Percentiles rank a stretch among this genome's conserved stretches.
Evolutionary conservation across 1,140 invertebrate genomes (phyloP).

Genomic region (Lepidurus apus): DNA sequence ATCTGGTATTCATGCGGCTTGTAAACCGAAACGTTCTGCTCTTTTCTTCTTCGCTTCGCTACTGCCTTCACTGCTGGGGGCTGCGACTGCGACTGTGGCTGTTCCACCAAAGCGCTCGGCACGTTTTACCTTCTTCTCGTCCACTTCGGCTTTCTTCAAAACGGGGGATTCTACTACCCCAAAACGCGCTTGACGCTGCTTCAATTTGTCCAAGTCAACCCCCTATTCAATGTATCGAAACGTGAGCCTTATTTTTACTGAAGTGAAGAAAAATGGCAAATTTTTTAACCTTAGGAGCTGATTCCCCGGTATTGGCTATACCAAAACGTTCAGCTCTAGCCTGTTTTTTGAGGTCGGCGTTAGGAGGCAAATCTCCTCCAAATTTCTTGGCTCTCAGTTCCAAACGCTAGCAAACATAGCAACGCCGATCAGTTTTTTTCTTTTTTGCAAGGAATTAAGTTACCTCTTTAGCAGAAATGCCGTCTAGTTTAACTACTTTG

Average conservation of each 20-base stretch:
- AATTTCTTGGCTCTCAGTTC: slow-evolving; percentile 74
- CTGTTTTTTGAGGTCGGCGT: slow-evolving; percentile 55
- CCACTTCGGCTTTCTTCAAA: slow-evolving; percentile 23
- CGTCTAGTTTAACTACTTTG: neutral
- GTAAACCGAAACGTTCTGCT: slow-evolving; percentile 31
- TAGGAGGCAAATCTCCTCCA: slow-evolving; percentile 56
- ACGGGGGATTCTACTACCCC: slow-evolving; percentile 19
- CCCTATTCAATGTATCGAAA: neutral
- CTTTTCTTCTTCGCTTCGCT: slow-evolving; percentile 30
- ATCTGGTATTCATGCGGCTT: neutral
- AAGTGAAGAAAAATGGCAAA: slow-evolving; percentile 4
- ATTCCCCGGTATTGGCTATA: slow-evolving; percentile 33
- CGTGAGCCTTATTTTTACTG: neutral
- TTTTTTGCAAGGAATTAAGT: slow-evolving; percentile 27
- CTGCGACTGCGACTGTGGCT: neutral
- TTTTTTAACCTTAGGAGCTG: neutral
- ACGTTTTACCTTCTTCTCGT: slow-evolving; percentile 32
- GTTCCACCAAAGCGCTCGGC: slow-evolving; percentile 27
- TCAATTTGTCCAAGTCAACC: slow-evolving; percentile 10
- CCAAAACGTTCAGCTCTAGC: slow-evolving; percentile 62
- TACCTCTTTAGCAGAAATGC: slow-evolving; percentile 58
- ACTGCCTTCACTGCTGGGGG: neutral
- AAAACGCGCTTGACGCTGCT: slow-evolving; percentile 29
- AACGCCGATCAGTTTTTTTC: neutral
- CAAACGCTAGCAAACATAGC: slow-evolving; percentile 49